These are phyloP conservation scores for Lamprologus speciosus DNA, from an alignment of 2,113 vertebrate genomes.

Conservation along the genomic window DNA sequence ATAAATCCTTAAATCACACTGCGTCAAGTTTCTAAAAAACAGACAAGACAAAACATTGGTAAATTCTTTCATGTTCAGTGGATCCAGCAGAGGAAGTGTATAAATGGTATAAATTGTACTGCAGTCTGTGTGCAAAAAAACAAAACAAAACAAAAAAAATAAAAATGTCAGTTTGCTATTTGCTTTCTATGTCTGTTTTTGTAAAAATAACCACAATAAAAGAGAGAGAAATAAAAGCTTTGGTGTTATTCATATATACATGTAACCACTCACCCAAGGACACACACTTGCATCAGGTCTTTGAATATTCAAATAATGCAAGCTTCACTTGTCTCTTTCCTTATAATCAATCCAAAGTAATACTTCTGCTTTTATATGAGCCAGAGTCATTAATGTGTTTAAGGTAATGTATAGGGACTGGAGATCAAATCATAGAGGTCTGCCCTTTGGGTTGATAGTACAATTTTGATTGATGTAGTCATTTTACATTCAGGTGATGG, in stretches of 20 bases:
- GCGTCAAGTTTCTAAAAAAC: not conserved
- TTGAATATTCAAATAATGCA: slow-evolving; percentile 43
- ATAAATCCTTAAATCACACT: slow-evolving; percentile 24
- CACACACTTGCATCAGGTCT: not conserved
- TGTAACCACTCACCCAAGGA: not conserved
- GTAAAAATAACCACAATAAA: not conserved
- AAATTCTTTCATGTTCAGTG: not conserved
- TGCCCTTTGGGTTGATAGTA: not conserved
- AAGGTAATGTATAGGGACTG: not conserved
- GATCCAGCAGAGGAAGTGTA: not conserved
- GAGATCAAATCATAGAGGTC: not conserved
- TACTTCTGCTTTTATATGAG: slow-evolving; percentile 12
- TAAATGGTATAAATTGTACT: not conserved
- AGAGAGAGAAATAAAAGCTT: not conserved
- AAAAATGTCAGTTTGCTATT: not conserved
- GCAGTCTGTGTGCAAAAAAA: not conserved
- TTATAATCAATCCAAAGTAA: slow-evolving; percentile 25
- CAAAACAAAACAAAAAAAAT: accelerated
- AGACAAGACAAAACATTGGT: slow-evolving; percentile 1
- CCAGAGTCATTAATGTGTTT: not conserved
- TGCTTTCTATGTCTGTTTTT: not conserved
- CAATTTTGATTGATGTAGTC: not conserved
- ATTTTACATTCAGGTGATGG: not conserved
- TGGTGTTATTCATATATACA: not conserved
- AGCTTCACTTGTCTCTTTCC: not conserved